Evolutionary conservation across 2,888 invertebrate species (phyloP).

Genomic region (Drosophila prostipennis): DNA sequence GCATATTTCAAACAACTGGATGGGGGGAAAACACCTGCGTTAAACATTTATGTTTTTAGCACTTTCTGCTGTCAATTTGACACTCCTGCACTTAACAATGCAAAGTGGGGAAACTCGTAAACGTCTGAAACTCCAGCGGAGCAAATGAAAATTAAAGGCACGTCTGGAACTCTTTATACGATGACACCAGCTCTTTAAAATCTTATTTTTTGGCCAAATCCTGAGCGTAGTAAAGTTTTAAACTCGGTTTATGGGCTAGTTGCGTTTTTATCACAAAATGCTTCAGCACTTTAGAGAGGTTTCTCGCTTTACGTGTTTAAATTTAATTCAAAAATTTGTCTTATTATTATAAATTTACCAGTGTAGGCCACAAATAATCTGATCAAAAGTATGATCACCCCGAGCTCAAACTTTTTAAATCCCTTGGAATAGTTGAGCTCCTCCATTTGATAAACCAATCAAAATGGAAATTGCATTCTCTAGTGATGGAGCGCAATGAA

Average conservation of each 20-base stretch:
- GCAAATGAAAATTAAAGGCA: constrained; percentile 24
- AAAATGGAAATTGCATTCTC: constrained; percentile 72
- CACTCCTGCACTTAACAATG: constrained; percentile 35
- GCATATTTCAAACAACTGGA: constrained; percentile 14
- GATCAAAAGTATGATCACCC: not conserved
- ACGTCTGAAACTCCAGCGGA: constrained; percentile 11
- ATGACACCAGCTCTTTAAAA: constrained; percentile 1
- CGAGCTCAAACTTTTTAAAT: not conserved
- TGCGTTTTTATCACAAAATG: not conserved
- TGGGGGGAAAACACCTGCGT: constrained; percentile 14
- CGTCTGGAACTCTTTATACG: constrained; percentile 15
- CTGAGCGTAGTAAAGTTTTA: not conserved
- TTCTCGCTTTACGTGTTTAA: not conserved
- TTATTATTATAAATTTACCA: too few species aligned
- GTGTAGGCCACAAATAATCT: not conserved
- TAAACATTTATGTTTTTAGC: constrained; percentile 42
- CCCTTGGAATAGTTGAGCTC: not conserved
- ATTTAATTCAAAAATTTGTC: too few species aligned
- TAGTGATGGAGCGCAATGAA: constrained; percentile 19
- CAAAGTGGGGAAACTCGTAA: constrained; percentile 36
- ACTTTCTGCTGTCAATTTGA: constrained; percentile 45
- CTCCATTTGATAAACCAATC: constrained; percentile 43
- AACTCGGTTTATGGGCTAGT: not conserved
- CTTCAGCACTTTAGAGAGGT: not conserved
- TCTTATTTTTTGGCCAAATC: not conserved